Percentiles rank a stretch among this genome's conserved stretches.
These are phyloP conservation scores for Itoplectis maculator DNA, from an alignment of 2,888 invertebrate genomes.

Conservation along the genomic window DNA sequence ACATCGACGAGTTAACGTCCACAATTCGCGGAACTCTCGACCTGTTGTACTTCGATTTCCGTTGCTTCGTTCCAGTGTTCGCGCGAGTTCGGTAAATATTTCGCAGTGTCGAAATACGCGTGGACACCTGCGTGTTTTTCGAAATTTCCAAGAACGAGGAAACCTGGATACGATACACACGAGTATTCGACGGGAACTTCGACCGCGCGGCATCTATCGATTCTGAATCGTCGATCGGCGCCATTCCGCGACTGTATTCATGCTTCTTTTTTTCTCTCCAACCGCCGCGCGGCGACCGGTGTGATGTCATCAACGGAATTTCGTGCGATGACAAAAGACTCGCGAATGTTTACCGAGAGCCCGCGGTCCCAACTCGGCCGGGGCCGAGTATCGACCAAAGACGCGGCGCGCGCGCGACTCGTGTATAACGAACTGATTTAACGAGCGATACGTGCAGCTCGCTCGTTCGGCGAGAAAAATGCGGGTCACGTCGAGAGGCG, in stretches of 20 bases:
- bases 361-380: neutral
- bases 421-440: neutral
- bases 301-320: conserved; percentile 62
- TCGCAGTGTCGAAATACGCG: too few relatives aligned
- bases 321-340: conserved; percentile 44
- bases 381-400: conserved; percentile 29
- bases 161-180: too few relatives aligned
- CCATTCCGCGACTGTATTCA: too few relatives aligned
- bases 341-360: conserved; percentile 23
- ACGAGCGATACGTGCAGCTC: neutral
- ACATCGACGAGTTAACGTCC: conserved; percentile 8
- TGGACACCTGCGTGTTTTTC: too few relatives aligned
- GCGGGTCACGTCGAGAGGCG: conserved; percentile 59
- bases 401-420: neutral
- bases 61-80: too few relatives aligned
- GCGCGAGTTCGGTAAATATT: too few relatives aligned
- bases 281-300: conserved; percentile 2
- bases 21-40: too few relatives aligned
- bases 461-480: conserved; percentile 12
- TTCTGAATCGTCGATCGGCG: conserved; percentile 24
- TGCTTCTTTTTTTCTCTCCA: too few relatives aligned
- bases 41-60: too few relatives aligned
- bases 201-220: neutral
- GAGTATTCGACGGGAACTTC: neutral
- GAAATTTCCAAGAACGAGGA: too few relatives aligned